Evolutionary conservation across 2,888 invertebrate genomes (phyloP), one percentile per base, ranked within the genome.

Genomic region (Pristionchus entomophagus): DNA sequence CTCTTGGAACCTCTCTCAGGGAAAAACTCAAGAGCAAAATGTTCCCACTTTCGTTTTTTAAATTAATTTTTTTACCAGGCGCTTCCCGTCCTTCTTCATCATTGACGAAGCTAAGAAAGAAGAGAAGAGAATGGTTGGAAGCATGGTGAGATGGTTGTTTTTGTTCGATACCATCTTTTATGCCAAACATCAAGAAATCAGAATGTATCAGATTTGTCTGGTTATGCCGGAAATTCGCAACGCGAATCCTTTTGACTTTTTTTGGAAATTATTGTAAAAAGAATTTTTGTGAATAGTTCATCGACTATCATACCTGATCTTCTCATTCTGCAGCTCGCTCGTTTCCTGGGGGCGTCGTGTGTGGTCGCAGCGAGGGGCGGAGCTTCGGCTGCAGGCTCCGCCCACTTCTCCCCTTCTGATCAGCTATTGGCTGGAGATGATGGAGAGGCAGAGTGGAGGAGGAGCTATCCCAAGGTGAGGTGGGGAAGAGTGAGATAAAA

Each of bases 391-490:
- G n/a, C 53, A 41, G 38, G 59, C 62, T 32, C 53, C 45, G 53
- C 53, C 51, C 35, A 45, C 51, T 35, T 45, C 29, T 29, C n/a
- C n/a, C 10, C 53, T 2, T 29, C 29, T 32, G 82, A 82, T 26
- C 49, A 62, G 22, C 51, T 69, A 45, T 51, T 84, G 51, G 49
- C n/a, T 2, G 84, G 65, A 32, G 84, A 84, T 65, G 85, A 85
- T 51, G 85, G 77, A 41, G 85, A 85, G 19, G 85, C 41, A 19
- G 85, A 85, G 53, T 85, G 85, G 85, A 85, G 77, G 26, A 73
- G 85, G 22, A 53, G 41, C 22, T 77, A 77, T 19, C 85, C 85
- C 17, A 85, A 73, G 85, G 85, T 85, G 38, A 51, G 77, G 12
- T 4, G 29, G 22, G 49, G 32, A 3, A 8, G 73, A 35, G 41